Percentiles rank a stretch among this genome's conserved stretches.
Evolutionary conservation across 2,113 vertebrate species (phyloP).

Genomic region (Brachyhypopomus gauderio): DNA sequence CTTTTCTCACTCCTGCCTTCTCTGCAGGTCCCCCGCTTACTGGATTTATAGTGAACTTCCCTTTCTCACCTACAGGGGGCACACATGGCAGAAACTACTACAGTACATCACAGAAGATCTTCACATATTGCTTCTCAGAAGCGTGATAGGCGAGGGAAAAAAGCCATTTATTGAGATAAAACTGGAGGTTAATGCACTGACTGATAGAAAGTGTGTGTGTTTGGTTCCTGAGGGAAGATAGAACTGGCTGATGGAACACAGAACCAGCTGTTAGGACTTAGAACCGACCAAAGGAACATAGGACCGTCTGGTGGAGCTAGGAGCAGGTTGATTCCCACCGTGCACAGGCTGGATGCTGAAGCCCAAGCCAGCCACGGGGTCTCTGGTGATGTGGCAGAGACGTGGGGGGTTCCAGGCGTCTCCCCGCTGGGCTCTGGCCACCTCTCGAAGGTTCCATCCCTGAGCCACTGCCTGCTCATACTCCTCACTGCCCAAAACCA

Average conservation of each 20-base stretch:
- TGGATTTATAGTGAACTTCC: constrained; percentile 77
- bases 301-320: too few relatives aligned
- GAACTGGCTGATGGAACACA: too few relatives aligned
- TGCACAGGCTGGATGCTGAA: constrained; percentile 68
- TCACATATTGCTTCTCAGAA: background rate
- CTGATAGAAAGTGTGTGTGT: too few relatives aligned
- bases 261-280: too few relatives aligned
- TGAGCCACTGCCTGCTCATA: constrained; percentile 67
- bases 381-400: constrained; percentile 78
- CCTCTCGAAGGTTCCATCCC: constrained; percentile 58
- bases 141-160: background rate
- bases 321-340: constrained; percentile 55
- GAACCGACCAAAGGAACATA: too few relatives aligned
- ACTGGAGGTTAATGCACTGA: background rate
- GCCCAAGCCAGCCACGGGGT: constrained; percentile 74
- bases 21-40: constrained; percentile 79
- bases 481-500: constrained; percentile 69
- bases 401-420: constrained; percentile 69
- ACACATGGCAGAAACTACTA: background rate
- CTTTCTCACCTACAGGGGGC: constrained; percentile 71
- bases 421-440: constrained; percentile 61
- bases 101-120: background rate
- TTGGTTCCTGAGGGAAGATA: too few relatives aligned
- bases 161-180: background rate
- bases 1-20: constrained; percentile 78